Base-by-base conservation (phyloP, 2,797 vertebrate genomes). In the Ctenochaetus hawaiiensis region DNA sequence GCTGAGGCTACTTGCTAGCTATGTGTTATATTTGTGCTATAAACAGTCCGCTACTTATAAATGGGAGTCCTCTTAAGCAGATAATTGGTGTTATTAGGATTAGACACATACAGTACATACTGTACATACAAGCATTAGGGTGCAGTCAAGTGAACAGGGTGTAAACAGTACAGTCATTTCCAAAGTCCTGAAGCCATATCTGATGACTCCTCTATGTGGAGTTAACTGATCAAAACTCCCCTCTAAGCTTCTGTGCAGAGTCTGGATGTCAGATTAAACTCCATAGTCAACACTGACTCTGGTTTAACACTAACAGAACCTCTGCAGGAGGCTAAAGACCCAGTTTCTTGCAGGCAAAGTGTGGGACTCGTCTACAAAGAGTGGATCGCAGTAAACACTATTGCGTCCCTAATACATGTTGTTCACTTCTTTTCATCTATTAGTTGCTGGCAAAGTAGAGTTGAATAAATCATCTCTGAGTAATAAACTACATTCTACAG, bases 401-500 rank as follows among this genome's bases (percentile, higher is more conserved):
- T 61, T 49, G 53, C 16, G 49, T 76, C 62, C 39, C 20, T 45
- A 67, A 51, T 51, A 20, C 39, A 73, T 72, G 67, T 41, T 34
- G 44, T 54, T 65, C 5, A 37, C 49, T 70, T 68, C 9, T 67
- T 18, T 13, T 22, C 23, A 37, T 61, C 39, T 34, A 67, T 56
- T 53, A 54, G 57, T 56, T 80, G 81, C 83, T 90, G 83, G 78
- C 70, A 63, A 78, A 77, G 67, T 65, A 64, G 67, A 86, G 77
- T 64, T 48, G 10, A 76, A 88, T 82, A 80, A 75, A 76, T 80
- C 85, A 88, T 84, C 58, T 75, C 62, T 74, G 56, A 75, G 57
- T 52, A 39, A 65, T 76, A n/a, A 72, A 78, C 65, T 80, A 78
- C 49, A 78, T 75, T 80, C 77, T 80, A 65, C 45, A 78, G 77